Evolutionary conservation across 2,113 vertebrate genomes (phyloP), one percentile per base, ranked within the genome.

Genomic region (Triplophysa dalaica): DNA sequence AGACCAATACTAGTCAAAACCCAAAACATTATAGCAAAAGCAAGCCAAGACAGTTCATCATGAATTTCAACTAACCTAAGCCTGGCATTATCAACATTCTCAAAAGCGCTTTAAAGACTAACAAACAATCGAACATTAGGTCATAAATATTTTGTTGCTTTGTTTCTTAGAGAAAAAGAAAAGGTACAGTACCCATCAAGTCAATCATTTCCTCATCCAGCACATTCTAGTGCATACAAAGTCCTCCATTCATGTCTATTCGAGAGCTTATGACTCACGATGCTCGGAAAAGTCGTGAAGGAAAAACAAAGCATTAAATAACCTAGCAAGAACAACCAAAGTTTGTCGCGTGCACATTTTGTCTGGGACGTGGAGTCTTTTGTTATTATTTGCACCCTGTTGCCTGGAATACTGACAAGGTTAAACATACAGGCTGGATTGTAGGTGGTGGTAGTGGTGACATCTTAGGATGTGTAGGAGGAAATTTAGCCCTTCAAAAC

Each of bases 401-500:
- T 62, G 65, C 26, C 54, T 67, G 67, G 61, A 64, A 81, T 52
- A 8, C 58, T 5, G 45, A 17, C 29, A 22, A 78, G 75, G 48
- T 80, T 69, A 69, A 58, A 69, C 45, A 43, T 78, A 77, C 72
- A 16, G 16, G 50, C 54, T 58, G 22, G 22, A 16, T n/a, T 52
- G 75, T 66, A 65, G 62, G 61, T 54, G 75, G 41, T 65, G 62
- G 19, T 11, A 56, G 50, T 56, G 33, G 62, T 61, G 64, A 52
- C 52, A 74, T 52, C 65, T 72, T 45, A 24, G 61, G 45, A 81
- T 75, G 48, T 61, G 69, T 81, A 67, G 81, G 52, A 38, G 52
- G 69, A 79, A 72, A 72, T 76, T 24, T 72, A 67, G 75, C 58
- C 70, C n/a, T 66, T 81, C 66, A 54, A 29, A 79, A 77, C 19